Conservation (phyloP, 2,113 vertebrate genomes). For the Suricata suricatta region DNA sequence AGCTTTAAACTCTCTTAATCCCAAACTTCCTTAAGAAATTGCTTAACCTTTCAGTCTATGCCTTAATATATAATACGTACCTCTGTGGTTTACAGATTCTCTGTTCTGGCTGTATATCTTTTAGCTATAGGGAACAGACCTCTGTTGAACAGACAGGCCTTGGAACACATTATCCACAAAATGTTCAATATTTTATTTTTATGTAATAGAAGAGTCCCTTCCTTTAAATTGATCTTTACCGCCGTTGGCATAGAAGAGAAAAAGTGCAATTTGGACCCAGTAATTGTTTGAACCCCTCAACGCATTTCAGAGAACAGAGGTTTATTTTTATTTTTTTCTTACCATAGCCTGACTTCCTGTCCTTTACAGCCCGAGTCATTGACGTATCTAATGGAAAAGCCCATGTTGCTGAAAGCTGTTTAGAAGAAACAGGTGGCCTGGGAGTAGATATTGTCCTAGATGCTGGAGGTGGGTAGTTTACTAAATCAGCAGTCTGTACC, state of each 20-base stretch:
- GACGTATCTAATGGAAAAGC: conserved; percentile 86
- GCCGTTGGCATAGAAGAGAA: background rate
- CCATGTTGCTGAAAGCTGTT: conserved; percentile 89
- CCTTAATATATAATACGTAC: background rate
- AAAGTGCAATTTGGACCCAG: background rate
- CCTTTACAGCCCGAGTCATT: conserved; percentile 90
- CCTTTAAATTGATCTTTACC: background rate
- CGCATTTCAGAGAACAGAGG: background rate
- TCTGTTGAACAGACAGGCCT: background rate
- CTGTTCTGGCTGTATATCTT: background rate
- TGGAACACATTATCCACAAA: background rate
- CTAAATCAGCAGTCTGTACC: background rate
- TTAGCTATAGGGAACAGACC: background rate
- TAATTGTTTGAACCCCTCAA: conserved; percentile 13
- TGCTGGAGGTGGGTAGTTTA: conserved; percentile 89
- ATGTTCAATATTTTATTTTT: background rate
- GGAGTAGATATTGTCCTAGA: conserved; percentile 95
- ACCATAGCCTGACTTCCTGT: conserved; percentile 34
- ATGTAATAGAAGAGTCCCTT: background rate
- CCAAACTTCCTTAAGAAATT: background rate
- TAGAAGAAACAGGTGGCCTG: conserved; percentile 97
- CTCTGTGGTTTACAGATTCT: background rate
- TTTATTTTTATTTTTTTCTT: background rate
- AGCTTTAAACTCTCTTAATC: conserved; percentile 2
- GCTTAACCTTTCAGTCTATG: background rate